Conservation (phyloP, 2,888 invertebrate genomes). For the Netelia inedita region DNA sequence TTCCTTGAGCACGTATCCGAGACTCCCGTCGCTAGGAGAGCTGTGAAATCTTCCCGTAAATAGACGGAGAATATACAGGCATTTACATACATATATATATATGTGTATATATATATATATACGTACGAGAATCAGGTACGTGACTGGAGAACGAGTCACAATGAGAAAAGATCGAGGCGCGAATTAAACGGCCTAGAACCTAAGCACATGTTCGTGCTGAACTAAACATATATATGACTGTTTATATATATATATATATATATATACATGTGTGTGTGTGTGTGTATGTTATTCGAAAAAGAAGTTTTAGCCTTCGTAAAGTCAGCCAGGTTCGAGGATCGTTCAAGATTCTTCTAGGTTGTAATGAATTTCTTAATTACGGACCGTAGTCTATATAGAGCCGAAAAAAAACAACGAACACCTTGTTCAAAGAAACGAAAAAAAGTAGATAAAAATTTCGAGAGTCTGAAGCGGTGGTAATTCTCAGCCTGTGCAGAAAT, state of each 20-base stretch:
- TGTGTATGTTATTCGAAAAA: background rate
- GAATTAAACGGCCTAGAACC: conserved; percentile 6
- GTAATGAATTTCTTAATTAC: conserved; percentile 24
- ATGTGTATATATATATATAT: no score
- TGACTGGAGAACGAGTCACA: conserved; percentile 30
- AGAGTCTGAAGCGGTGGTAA: conserved; percentile 1
- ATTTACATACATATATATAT: background rate
- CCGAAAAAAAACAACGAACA: background rate
- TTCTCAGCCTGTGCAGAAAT: conserved; percentile 28
- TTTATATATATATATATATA: background rate
- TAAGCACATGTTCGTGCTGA: background rate
- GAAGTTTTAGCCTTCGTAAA: background rate
- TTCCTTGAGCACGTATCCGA: conserved; percentile 60
- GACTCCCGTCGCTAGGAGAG: conserved; percentile 35
- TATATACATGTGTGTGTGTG: background rate
- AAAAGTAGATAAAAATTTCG: conserved; percentile 3
- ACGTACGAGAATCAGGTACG: conserved; percentile 29
- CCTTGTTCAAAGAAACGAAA: background rate
- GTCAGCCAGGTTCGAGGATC: conserved; percentile 1
- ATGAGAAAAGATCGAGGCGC: conserved; percentile 29
- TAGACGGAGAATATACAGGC: background rate
- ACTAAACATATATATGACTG: no score
- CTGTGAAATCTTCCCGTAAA: conserved; percentile 50
- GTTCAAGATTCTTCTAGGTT: background rate
- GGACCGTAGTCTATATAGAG: background rate